These are phyloP conservation scores for Latrodectus geometricus DNA, from an alignment of 1,140 invertebrate species.

Conservation along the genomic window DNA sequence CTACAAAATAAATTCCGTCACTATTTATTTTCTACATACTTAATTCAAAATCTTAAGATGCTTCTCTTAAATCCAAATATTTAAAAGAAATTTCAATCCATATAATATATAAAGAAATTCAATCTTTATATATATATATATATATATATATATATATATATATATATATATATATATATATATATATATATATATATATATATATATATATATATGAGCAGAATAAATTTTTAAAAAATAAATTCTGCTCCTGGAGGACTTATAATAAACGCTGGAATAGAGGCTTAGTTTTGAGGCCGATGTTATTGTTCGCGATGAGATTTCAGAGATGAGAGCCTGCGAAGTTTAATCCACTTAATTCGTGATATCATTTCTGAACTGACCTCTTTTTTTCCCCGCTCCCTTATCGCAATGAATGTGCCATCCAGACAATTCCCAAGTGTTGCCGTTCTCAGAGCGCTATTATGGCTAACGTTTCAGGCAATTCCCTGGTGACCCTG, in stretches of 20 bases:
- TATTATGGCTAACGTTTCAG: constrained; percentile 51
- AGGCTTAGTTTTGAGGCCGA: background rate
- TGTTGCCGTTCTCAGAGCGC: constrained; percentile 19
- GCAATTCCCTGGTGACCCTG: constrained; percentile 31
- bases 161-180: too few relatives aligned
- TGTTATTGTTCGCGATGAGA: constrained; percentile 12
- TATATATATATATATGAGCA: too few relatives aligned
- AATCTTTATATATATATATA: too few relatives aligned
- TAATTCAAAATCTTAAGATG: too few relatives aligned
- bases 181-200: too few relatives aligned
- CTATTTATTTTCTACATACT: too few relatives aligned
- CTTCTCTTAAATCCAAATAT: too few relatives aligned
- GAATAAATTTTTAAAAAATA: background rate
- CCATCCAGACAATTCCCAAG: constrained; percentile 34
- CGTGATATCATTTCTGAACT: constrained; percentile 43
- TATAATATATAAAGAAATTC: too few relatives aligned
- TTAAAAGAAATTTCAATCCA: too few relatives aligned
- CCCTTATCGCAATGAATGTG: constrained; percentile 1
- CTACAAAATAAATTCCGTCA: too few relatives aligned
- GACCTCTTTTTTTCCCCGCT: constrained; percentile 19
- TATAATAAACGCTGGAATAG: background rate
- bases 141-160: too few relatives aligned
- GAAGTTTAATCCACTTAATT: constrained; percentile 56
- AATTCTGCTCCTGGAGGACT: background rate
- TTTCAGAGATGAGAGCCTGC: constrained; percentile 13